phyloP scores from a whole-genome alignment of 2,888 invertebrate species.

The Euzophera pinguis region DNA sequence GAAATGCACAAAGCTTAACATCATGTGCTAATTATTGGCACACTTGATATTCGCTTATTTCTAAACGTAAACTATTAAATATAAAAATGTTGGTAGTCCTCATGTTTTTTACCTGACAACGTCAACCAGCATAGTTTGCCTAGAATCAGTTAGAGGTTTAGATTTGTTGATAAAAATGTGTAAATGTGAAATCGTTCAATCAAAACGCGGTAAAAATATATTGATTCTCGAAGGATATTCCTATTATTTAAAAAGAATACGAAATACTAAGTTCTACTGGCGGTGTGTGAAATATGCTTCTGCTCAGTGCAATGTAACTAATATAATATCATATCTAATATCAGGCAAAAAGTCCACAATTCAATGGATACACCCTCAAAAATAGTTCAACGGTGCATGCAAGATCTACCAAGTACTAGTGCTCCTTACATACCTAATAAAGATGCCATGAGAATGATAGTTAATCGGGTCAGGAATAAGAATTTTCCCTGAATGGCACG shows the following conservation, averaged over 20 bases:
- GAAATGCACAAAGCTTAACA: too few species aligned
- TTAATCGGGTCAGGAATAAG: slow-evolving; percentile 3
- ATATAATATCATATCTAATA: too few species aligned
- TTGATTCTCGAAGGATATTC: background rate
- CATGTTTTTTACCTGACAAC: too few species aligned
- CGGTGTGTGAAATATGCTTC: background rate
- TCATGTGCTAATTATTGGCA: too few species aligned
- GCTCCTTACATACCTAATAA: slow-evolving; percentile 5
- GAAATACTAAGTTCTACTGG: background rate
- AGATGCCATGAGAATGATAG: slow-evolving; percentile 6
- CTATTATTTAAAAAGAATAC: background rate
- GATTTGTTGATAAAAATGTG: too few species aligned
- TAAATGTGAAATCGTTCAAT: background rate
- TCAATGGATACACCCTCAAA: slow-evolving; percentile 4
- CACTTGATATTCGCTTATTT: too few species aligned
- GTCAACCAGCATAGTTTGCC: too few species aligned
- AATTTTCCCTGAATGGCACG: background rate
- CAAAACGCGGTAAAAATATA: background rate
- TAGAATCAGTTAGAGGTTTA: too few species aligned
- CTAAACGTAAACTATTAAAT: too few species aligned
- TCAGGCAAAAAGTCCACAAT: background rate
- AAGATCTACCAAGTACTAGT: slow-evolving; percentile 6
- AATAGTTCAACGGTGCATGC: slow-evolving; percentile 1
- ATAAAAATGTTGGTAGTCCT: too few species aligned
- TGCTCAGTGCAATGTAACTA: background rate